A percentile compares a stretch with the other conserved stretches of the same genome.
These are phyloP conservation scores for Dendropsophus ebraccatus DNA, from an alignment of 2,113 vertebrate genomes.

Conservation along the genomic window DNA sequence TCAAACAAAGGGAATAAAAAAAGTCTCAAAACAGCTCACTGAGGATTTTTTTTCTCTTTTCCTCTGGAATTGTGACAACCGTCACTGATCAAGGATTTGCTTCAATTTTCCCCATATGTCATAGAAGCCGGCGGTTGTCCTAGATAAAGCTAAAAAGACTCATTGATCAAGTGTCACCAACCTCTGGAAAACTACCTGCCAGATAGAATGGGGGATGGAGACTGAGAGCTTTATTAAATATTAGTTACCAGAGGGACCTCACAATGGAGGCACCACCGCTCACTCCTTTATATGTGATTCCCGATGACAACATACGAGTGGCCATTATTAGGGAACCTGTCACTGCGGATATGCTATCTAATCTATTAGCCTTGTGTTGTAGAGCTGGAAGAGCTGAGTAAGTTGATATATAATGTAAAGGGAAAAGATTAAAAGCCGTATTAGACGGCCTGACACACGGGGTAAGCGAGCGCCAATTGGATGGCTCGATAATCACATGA, in stretches of 20 bases:
- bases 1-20: not conserved
- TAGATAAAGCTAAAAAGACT: constrained; percentile 5
- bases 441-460: too few species aligned
- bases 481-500: too few species aligned
- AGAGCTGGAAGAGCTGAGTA: too few species aligned
- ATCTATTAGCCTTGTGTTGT: too few species aligned
- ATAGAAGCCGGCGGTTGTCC: not conserved
- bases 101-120: constrained; percentile 1
- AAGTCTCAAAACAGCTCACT: not conserved
- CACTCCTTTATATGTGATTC: not conserved
- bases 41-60: not conserved
- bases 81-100: constrained; percentile 9
- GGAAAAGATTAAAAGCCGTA: too few species aligned
- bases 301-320: not conserved
- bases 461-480: too few species aligned
- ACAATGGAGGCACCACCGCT: not conserved
- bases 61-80: not conserved
- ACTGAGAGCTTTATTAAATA: not conserved
- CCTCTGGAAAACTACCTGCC: not conserved
- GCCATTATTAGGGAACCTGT: too few species aligned
- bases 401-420: too few species aligned
- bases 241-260: not conserved
- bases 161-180: not conserved
- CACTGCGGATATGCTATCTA: too few species aligned
- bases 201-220: not conserved